phyloP scores from a whole-genome alignment of 1,140 invertebrate genomes.

The Rhynchophorus ferrugineus region DNA sequence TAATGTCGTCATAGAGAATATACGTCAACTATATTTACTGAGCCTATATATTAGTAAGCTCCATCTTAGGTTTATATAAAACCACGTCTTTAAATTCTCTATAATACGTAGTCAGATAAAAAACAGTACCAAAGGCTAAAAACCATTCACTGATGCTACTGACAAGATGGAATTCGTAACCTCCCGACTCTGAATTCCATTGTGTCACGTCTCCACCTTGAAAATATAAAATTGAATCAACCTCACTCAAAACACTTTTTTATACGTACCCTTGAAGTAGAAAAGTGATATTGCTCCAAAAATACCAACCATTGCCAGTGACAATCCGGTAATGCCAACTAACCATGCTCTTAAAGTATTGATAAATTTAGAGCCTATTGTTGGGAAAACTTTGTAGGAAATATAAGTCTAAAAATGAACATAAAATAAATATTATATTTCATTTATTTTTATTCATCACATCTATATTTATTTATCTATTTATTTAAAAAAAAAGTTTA shows the following conservation, averaged over 20 bases:
- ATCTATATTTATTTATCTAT: too few relatives aligned
- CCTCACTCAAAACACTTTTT: background rate
- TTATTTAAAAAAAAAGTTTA: too few relatives aligned
- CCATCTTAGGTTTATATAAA: constrained; percentile 11
- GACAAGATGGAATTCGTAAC: constrained; percentile 21
- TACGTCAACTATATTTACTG: too few relatives aligned
- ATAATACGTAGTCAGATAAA: constrained; percentile 10
- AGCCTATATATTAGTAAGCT: constrained; percentile 4
- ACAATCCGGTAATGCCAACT: background rate
- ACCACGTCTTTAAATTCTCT: constrained; percentile 13
- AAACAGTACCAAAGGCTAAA: constrained; percentile 11
- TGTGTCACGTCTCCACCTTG: constrained; percentile 24
- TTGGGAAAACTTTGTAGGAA: constrained; percentile 1
- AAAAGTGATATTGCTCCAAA: constrained; percentile 1
- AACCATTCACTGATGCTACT: constrained; percentile 20
- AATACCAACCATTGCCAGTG: background rate
- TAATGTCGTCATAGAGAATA: too few relatives aligned
- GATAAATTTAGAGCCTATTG: background rate
- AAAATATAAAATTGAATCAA: background rate
- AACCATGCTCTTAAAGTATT: background rate
- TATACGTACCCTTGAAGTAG: constrained; percentile 2
- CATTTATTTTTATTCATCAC: too few relatives aligned
- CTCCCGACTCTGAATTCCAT: constrained; percentile 18
- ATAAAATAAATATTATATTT: background rate
- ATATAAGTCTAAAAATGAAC: constrained; percentile 1